A percentile compares a stretch with the other conserved stretches of the same genome.
phyloP scores from a whole-genome alignment of 1,140 invertebrate genomes.

The Gryllus bimaculatus region DNA sequence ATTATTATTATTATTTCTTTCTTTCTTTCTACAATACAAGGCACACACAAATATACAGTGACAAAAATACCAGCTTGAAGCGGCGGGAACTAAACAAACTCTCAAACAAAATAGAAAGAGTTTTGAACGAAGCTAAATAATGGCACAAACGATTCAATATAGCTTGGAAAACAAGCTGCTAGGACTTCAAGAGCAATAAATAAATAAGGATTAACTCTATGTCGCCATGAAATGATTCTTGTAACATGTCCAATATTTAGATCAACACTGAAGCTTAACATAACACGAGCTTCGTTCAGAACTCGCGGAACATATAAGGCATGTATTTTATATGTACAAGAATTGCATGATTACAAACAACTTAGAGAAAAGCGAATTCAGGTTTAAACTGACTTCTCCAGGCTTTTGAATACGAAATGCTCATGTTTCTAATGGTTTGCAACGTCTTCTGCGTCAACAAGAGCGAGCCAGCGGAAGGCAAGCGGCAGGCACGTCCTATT shows the following conservation, averaged over 20 bases:
- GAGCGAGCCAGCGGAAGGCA: too few species aligned
- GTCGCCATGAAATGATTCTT: neutral
- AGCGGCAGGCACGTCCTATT: too few species aligned
- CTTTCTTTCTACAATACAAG: constrained; percentile 20
- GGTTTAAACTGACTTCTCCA: neutral
- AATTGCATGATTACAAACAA: neutral
- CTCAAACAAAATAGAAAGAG: constrained; percentile 5
- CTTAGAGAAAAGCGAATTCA: neutral
- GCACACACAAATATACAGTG: constrained; percentile 21
- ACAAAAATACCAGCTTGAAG: constrained; percentile 16
- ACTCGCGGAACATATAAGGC: neutral
- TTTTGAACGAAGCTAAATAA: constrained; percentile 1
- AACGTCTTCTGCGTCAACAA: too few species aligned
- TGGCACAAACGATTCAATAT: constrained; percentile 1
- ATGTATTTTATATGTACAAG: neutral
- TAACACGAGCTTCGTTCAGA: neutral
- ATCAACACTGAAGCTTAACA: neutral
- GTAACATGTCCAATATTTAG: neutral
- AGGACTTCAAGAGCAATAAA: neutral
- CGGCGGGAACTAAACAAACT: constrained; percentile 9
- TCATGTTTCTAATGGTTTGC: neutral
- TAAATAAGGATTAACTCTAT: neutral
- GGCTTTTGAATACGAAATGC: neutral
- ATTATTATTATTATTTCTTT: constrained; percentile 17
- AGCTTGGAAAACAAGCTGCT: neutral